Evolutionary conservation across 2,797 vertebrate species (phyloP).

Genomic region (Arctocebus calabarensis): DNA sequence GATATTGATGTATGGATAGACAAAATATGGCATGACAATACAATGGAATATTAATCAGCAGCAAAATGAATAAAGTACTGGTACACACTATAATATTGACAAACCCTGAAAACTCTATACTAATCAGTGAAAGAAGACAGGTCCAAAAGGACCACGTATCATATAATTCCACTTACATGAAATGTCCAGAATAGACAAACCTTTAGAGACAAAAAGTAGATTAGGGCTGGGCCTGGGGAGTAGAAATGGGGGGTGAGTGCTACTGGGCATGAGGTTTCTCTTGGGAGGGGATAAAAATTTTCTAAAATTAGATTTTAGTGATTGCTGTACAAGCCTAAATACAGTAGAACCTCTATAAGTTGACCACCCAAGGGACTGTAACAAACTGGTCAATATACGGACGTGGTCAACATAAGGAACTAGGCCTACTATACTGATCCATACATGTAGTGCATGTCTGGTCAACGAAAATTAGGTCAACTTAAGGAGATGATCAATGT

Average conservation of each 20-base stretch:
- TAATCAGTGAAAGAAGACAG: background rate
- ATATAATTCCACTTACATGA: background rate
- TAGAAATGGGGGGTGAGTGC: background rate
- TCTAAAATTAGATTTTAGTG: background rate
- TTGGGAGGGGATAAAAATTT: background rate
- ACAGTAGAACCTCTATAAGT: background rate
- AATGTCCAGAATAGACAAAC: background rate
- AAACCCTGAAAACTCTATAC: background rate
- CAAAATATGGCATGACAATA: background rate
- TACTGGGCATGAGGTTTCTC: background rate
- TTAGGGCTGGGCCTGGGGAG: background rate
- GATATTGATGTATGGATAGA: background rate
- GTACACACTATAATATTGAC: fast-evolving
- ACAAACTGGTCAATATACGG: too few species aligned
- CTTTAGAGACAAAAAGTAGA: background rate
- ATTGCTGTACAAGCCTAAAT: background rate
- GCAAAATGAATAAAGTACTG: background rate
- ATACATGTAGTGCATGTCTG: too few species aligned
- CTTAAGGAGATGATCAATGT: too few species aligned
- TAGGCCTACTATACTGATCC: too few species aligned
- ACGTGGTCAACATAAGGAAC: too few species aligned
- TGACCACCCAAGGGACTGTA: too few species aligned
- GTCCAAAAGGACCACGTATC: background rate
- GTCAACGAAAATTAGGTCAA: too few species aligned
- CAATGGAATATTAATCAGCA: background rate